Base-by-base conservation (phyloP, 2,797 vertebrate genomes). In the Notolepis coatsorum region DNA sequence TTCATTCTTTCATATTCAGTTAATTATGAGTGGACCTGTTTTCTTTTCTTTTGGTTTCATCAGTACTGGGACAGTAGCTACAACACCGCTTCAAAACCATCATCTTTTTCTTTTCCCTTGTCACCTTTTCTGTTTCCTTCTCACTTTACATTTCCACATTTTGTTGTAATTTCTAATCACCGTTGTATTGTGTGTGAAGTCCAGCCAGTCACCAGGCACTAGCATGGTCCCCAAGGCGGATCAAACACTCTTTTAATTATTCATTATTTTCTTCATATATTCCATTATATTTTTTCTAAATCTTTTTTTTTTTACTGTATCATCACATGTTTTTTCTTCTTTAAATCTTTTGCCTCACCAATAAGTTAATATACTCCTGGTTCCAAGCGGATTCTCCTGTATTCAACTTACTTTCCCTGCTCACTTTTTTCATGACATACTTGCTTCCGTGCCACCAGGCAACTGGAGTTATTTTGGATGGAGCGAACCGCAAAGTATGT, bases 401-500 rank as follows among this genome's bases (percentile, higher is more conserved):
- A 70, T 89, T 74, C 71, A 84, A 89, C 84, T 83, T 70, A 73
- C 67, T 75, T 84, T 52, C 66, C 38, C 71, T 38, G 61, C 42
- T 56, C 35, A 39, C 31, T 58, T 46, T 58, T 91, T 84, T 72
- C 91, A 88, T 90, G 77, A 83, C n/a, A 85, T 86, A 49, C 82
- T 89, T 94, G 75, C 85, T 79, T 89, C 81, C 88, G 81, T 80
- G 55, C 84, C 91, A 61, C 79, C 94, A 99, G 98, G 97, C 94
- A 94, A 91, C 86, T 94, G 93, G 93, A 87, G 80, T 77, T 97
- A 95, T 96, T 97, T 98, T 82, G 96, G 96, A 95, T 98, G 96
- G 97, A 95, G 89, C 90, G 94, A 97, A 68, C 94, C 93, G 78
- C 94, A 94, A 90, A 95, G 98, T 99, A 99, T 82, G 96, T 99